Base-by-base conservation (phyloP, 1,140 invertebrate genomes). In the Schlechtendalia chinensis region DNA sequence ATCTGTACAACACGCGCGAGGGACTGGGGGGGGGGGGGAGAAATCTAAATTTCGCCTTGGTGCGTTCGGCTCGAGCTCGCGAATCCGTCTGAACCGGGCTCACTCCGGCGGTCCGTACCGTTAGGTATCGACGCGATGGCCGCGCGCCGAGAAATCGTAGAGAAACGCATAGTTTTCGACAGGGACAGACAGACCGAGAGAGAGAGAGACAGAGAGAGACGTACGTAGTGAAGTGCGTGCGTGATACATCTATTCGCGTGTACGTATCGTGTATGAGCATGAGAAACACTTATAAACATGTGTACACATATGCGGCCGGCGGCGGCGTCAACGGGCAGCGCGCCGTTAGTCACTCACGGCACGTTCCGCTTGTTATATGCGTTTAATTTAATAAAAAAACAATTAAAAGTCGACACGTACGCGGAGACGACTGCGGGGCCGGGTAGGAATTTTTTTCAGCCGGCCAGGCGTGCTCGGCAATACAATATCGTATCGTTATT, bases 331-430 rank as follows among this genome's bases (percentile, higher is more conserved):
- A 69, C 56, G 54, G 32, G 54, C 29, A 56, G 74, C 58, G 74
- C 58, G 72, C 54, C 74, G 74, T 77, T 77, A 77, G 27, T 61
- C 74, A 77, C 74, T 77, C 74, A 59, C 56, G 74, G 56, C 74
- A 77, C 74, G 74, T 77, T 77, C 74, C 45, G 74, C 74, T 77
- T 77, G 74, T 77, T 77, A 77, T 77, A 77, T 59, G 45, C 29
- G 53, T 77, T 77, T 77, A 59, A 77, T 77, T 77, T 77, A 77
- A 77, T 77, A 77, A 77, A 77, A 59, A 77, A 77, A 61, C 74
- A 59, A 77, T 77, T 77, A 77, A 77, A 77, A 59, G 74, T 77
- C 74, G 74, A 77, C 74, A 77, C 74, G 45, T 56, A 56, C 53
- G 5, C 22, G 47, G n/a, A 22, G 65, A 58, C 54, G 54, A 22